A percentile compares a stretch with the other conserved stretches of the same genome.
Evolutionary conservation across 2,113 vertebrate genomes (phyloP).

Genomic region (Lagopus leucura): DNA sequence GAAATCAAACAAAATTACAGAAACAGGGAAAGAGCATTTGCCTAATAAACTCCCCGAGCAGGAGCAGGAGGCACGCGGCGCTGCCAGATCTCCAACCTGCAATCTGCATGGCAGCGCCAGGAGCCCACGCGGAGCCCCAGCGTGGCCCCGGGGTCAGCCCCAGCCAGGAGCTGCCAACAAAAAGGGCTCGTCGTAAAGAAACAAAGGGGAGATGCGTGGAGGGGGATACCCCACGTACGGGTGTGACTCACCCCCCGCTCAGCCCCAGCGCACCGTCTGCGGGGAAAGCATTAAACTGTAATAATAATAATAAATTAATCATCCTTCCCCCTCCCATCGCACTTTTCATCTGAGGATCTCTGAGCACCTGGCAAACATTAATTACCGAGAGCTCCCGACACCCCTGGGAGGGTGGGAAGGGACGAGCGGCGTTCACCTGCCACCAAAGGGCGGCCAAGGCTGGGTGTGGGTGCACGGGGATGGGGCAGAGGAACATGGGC

Average conservation of each 20-base stretch:
- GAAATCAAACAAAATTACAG: constrained; percentile 76
- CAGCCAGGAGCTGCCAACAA: constrained; percentile 61
- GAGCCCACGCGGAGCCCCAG: constrained; percentile 53
- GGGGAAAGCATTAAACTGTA: constrained; percentile 72
- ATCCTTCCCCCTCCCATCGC: constrained; percentile 71
- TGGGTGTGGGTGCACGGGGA: rapidly evolving
- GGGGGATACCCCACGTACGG: constrained; percentile 60
- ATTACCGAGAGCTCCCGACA: constrained; percentile 49
- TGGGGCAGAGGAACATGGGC: background rate
- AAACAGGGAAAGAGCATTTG: constrained; percentile 75
- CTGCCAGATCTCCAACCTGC: constrained; percentile 66
- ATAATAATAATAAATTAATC: constrained; percentile 76
- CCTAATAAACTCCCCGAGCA: constrained; percentile 62
- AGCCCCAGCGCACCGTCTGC: constrained; percentile 62
- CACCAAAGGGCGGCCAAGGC: rapidly evolving
- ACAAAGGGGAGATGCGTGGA: constrained; percentile 27
- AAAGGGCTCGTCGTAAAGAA: constrained; percentile 34
- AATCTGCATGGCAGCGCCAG: constrained; percentile 51
- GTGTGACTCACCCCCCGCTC: constrained; percentile 43
- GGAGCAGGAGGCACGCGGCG: constrained; percentile 12
- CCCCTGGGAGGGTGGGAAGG: constrained; percentile 56
- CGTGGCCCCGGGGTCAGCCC: constrained; percentile 49
- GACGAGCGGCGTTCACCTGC: constrained; percentile 25
- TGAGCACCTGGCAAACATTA: constrained; percentile 70
- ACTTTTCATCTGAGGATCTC: constrained; percentile 71